Conservation (phyloP, 2,113 vertebrate species). For the Ctenodactylus gundi region DNA sequence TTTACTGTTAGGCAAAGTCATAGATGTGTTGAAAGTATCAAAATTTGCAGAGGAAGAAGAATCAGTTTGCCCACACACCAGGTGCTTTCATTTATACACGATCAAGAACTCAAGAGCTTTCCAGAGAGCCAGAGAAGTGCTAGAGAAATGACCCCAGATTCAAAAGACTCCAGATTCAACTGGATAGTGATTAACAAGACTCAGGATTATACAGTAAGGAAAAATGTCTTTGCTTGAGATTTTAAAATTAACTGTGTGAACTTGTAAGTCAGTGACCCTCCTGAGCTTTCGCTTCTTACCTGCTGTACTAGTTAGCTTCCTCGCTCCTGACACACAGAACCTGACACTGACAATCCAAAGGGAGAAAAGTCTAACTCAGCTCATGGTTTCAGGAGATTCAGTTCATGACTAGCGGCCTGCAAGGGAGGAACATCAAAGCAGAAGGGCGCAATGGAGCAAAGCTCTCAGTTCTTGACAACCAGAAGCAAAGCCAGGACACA, state of each 20-base stretch:
- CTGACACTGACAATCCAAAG: background rate
- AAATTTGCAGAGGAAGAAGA: background rate
- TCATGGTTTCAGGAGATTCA: background rate
- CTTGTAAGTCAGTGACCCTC: background rate
- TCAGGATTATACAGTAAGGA: conserved; percentile 5
- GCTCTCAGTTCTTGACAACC: background rate
- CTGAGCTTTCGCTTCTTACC: background rate
- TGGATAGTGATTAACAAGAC: background rate
- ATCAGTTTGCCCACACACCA: background rate
- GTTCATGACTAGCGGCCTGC: background rate
- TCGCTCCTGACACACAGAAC: background rate
- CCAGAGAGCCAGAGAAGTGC: background rate
- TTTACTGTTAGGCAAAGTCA: background rate
- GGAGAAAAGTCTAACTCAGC: too few relatives aligned
- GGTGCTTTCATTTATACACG: conserved; percentile 14
- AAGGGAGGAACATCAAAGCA: background rate
- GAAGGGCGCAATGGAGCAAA: background rate
- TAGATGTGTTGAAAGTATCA: background rate
- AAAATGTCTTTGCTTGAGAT: background rate
- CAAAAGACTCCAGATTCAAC: conserved; percentile 9
- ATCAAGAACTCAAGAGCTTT: background rate
- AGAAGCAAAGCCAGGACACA: background rate
- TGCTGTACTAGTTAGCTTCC: background rate
- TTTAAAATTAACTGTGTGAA: conserved; percentile 18
- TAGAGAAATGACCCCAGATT: background rate